Conservation (phyloP, 2,797 vertebrate genomes). For the Siniperca obscura region DNA sequence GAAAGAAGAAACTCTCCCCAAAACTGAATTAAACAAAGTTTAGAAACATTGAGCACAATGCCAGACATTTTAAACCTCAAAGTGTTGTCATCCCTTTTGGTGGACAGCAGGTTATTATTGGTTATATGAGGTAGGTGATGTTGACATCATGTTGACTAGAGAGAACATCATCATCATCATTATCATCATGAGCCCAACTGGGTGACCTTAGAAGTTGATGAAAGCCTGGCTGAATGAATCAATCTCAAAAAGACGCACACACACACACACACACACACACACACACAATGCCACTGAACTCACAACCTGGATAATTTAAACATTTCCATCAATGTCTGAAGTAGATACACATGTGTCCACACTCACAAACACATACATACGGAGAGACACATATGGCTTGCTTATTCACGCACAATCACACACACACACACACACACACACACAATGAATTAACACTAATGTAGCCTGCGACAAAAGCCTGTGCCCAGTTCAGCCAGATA, state of each 20-base stretch:
- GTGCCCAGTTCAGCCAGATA: conserved; percentile 49
- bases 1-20: background rate
- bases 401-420: background rate
- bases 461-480: conserved; percentile 65
- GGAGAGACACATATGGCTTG: conserved; percentile 8
- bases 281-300: conserved; percentile 15
- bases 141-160: conserved; percentile 7
- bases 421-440: conserved; percentile 25
- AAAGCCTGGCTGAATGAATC: conserved; percentile 22
- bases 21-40: background rate
- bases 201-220: conserved; percentile 30
- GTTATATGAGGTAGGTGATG: background rate
- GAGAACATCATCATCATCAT: background rate
- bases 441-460: conserved; percentile 75
- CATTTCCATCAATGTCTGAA: conserved; percentile 25
- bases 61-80: background rate
- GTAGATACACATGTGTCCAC: background rate
- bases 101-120: background rate
- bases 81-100: background rate
- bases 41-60: background rate
- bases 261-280: conserved; percentile 15
- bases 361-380: background rate
- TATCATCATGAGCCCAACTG: background rate
- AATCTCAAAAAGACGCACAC: background rate
- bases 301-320: conserved; percentile 7